Conservation (phyloP, 2,113 vertebrate genomes). For the Zosterops hypoxanthus region DNA sequence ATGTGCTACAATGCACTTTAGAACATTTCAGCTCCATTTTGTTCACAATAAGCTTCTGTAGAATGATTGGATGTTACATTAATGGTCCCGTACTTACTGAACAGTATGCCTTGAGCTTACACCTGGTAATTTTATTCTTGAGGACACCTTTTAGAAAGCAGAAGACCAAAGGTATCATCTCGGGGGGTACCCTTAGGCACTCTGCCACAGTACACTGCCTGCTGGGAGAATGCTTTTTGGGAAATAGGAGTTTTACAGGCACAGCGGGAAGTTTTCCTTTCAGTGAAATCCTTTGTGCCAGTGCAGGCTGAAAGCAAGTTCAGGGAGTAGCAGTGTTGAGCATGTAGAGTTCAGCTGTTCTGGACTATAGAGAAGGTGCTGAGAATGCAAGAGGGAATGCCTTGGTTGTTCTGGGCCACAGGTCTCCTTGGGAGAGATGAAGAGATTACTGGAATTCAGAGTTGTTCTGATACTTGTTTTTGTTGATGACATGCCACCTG, state of each 20-base stretch:
- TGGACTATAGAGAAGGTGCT: not conserved
- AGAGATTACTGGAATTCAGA: not conserved
- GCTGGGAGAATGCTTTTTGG: not conserved
- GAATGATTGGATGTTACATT: not conserved
- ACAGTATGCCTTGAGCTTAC: not conserved
- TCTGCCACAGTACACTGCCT: not conserved
- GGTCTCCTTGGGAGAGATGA: not conserved
- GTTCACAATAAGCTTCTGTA: not conserved
- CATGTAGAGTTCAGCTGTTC: not conserved
- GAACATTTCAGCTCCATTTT: not conserved
- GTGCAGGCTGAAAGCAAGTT: not conserved
- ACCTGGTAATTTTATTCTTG: not conserved
- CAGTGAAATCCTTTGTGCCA: not conserved
- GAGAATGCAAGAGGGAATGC: not conserved
- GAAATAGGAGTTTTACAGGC: not conserved
- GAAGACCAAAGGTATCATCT: not conserved
- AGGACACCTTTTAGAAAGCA: not conserved
- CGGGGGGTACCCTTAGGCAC: not conserved
- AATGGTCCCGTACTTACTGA: not conserved
- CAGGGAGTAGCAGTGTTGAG: not conserved
- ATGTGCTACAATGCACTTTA: not conserved
- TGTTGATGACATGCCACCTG: not conserved
- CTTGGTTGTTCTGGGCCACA: not conserved
- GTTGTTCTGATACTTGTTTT: not conserved
- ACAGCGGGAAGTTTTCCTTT: not conserved